Evolutionary conservation across 2,888 invertebrate genomes (phyloP), one percentile per base, ranked within the genome.

Genomic region (Poecilus cupreus): DNA sequence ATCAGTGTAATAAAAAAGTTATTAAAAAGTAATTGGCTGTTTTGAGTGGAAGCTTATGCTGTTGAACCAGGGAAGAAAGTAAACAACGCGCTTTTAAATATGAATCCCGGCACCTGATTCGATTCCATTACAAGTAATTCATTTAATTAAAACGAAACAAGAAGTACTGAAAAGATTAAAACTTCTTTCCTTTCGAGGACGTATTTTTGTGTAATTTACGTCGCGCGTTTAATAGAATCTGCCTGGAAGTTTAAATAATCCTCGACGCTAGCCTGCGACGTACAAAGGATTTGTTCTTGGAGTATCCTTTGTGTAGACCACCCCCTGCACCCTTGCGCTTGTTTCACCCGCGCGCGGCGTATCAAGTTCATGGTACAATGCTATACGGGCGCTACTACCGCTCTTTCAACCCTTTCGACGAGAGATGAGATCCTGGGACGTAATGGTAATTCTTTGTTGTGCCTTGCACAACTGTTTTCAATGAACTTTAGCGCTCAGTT

Each of bases 201-300:
- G 24, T 43, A 72, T 72, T 72, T 72, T 72, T 72, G 46, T 72
- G 26, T 60, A 60, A 60, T 24, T 60, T 60, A 60, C 60, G 60
- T 20, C 60, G 24, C 32, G 32, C 24, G 26, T 60, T 72, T 72
- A 46, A 72, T 46, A 46, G 72, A 43, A 72, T 43, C 72, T 13
- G 60, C 22, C 20, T 43, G 72, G 43, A 72, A 72, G 72, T 72
- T 72, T 43, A 72, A 72, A 72, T 72, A 72, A 72, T 72, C 43
- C 72, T 72, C 43, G 60, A 10, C 5, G 49, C 72, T 46, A 43
- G 72, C 32, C 64, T 24, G 64, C 37, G 64, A 32, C 16, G 64
- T 64, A 39, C 43, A 72, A 72, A 72, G 72, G 72, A 72, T 72
- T 72, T 72, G 72, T 72, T 72, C 72, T 43, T 46, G n/a, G 24